Percentiles rank a stretch among this genome's conserved stretches.
phyloP scores from a whole-genome alignment of 2,888 invertebrate genomes.

The Eupithecia tripunctaria region DNA sequence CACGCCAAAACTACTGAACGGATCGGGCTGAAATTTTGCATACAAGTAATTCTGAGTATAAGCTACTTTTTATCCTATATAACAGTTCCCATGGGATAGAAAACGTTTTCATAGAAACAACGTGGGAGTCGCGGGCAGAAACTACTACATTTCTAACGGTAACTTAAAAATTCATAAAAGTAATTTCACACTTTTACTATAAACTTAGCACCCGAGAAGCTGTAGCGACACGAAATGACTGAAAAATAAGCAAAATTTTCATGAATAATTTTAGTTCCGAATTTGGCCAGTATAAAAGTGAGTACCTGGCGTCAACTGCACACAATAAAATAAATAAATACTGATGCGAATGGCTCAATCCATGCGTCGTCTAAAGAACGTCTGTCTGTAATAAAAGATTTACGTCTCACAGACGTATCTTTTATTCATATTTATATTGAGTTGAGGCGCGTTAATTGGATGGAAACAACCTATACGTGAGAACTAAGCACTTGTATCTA shows the following conservation, averaged over 20 bases:
- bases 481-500: neutral
- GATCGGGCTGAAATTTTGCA: too few species aligned
- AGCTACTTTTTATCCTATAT: too few species aligned
- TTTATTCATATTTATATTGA: constrained; percentile 69
- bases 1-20: too few species aligned
- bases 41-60: too few species aligned
- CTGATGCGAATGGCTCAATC: constrained; percentile 27
- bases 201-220: neutral
- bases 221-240: neutral
- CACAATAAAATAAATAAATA: constrained; percentile 16
- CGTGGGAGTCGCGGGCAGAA: too few species aligned
- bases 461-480: neutral
- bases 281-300: neutral
- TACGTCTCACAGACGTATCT: constrained; percentile 61
- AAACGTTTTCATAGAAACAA: too few species aligned
- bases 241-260: neutral
- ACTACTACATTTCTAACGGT: too few species aligned
- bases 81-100: too few species aligned
- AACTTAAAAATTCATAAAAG: neutral
- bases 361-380: constrained; percentile 33
- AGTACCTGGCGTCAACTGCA: neutral
- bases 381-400: constrained; percentile 55
- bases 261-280: neutral
- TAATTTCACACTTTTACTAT: neutral
- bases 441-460: neutral